A percentile compares a stretch with the other conserved stretches of the same genome.
phyloP scores from a whole-genome alignment of 1,140 invertebrate species.

The Sycophaga agraensis region DNA sequence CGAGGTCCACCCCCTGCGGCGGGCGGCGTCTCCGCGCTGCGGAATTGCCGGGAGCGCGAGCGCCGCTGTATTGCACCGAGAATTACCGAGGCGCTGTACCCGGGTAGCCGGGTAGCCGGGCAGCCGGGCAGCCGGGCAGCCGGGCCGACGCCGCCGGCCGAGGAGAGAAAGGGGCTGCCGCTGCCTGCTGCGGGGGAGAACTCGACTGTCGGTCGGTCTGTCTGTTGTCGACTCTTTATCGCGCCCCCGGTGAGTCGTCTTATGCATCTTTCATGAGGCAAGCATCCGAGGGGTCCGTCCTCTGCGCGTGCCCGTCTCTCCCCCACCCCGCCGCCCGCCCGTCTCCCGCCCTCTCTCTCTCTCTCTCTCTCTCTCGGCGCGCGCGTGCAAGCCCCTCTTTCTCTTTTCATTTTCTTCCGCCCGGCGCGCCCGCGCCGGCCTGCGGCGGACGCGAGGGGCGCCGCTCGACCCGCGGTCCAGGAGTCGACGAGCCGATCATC shows the following conservation, averaged over 20 bases:
- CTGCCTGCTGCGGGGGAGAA: constrained; percentile 1
- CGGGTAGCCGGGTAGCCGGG: too few species aligned
- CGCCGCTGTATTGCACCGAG: constrained; percentile 47
- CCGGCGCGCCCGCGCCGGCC: too few species aligned
- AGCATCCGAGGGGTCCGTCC: constrained; percentile 56
- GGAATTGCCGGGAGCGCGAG: neutral
- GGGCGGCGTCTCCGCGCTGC: constrained; percentile 42
- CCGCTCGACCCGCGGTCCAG: too few species aligned
- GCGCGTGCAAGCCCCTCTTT: too few species aligned
- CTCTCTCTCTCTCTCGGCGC: constrained; percentile 4
- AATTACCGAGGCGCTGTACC: constrained; percentile 54
- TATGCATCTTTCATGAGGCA: constrained; percentile 61
- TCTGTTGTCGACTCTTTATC: constrained; percentile 62
- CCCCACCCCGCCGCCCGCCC: neutral
- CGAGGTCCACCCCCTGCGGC: constrained; percentile 42
- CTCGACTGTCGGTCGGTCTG: constrained; percentile 57
- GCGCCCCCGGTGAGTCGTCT: constrained; percentile 60
- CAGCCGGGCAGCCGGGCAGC: too few species aligned
- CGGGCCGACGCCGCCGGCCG: too few species aligned
- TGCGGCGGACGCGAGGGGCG: too few species aligned
- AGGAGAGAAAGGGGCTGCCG: neutral
- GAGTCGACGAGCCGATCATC: too few species aligned
- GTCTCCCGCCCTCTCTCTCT: constrained; percentile 7
- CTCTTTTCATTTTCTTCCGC: too few species aligned
- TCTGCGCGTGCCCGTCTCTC: constrained; percentile 35